These are phyloP conservation scores for Drosophila cognata DNA, from an alignment of 2,888 invertebrate species.

Conservation along the genomic window DNA sequence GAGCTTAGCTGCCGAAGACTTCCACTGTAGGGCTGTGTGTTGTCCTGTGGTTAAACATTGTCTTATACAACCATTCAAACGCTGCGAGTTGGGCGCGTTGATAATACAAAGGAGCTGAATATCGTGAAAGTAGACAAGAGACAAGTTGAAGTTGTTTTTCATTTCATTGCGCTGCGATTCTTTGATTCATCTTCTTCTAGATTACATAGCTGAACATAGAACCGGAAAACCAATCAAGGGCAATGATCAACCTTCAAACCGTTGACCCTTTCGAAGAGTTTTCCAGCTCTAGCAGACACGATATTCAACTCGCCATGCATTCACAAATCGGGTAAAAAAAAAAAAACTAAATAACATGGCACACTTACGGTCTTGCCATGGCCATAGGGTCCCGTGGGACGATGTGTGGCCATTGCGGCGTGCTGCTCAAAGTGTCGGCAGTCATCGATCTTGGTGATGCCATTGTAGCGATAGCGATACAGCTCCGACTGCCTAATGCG, in stretches of 20 bases:
- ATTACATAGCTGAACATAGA: conserved; percentile 44
- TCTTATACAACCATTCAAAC: conserved; percentile 85
- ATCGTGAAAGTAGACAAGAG: conserved; percentile 81
- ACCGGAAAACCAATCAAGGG: conserved; percentile 32
- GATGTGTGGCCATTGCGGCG: conserved; percentile 88
- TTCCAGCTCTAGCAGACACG: conserved; percentile 74
- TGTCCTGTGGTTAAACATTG: conserved; percentile 86
- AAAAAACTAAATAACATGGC: conserved; percentile 1
- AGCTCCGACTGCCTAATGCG: conserved; percentile 93
- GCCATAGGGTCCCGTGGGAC: conserved; percentile 85
- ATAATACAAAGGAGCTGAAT: conserved; percentile 86
- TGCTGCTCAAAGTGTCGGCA: conserved; percentile 95
- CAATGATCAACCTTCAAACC: conserved; percentile 1
- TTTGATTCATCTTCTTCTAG: conserved; percentile 34
- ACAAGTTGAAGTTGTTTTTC: conserved; percentile 56
- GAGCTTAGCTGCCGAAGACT: conserved; percentile 86
- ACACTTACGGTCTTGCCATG: conserved; percentile 85
- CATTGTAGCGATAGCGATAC: conserved; percentile 93
- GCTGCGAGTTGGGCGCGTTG: conserved; percentile 85
- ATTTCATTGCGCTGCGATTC: conserved; percentile 39
- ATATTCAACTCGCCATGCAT: conserved; percentile 85
- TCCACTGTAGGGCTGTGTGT: conserved; percentile 85
- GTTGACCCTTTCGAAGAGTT: conserved; percentile 4
- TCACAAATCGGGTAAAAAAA: conserved; percentile 43
- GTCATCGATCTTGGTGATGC: conserved; percentile 93